These are phyloP conservation scores for Tachina fera DNA, from an alignment of 2,888 invertebrate species.

Conservation along the genomic window DNA sequence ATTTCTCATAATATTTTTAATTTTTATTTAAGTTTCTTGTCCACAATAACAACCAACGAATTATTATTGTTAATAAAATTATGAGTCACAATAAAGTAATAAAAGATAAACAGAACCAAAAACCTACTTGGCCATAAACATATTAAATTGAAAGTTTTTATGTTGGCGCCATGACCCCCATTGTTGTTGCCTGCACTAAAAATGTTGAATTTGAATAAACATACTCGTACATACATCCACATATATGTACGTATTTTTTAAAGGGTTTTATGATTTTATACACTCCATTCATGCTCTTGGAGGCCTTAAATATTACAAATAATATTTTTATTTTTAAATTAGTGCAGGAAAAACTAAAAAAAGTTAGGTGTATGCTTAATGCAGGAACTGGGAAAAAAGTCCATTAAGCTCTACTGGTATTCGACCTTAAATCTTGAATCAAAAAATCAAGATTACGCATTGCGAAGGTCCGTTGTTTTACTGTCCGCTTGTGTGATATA, in stretches of 20 bases:
- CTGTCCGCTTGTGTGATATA: too few species aligned
- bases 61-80: conserved; percentile 69
- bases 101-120: conserved; percentile 53
- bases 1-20: conserved; percentile 56
- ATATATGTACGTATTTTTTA: background rate
- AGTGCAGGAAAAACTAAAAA: background rate
- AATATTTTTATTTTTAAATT: conserved; percentile 4
- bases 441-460: too few species aligned
- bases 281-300: background rate
- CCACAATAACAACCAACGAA: conserved; percentile 32
- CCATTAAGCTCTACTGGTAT: too few species aligned
- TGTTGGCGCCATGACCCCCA: conserved; percentile 71
- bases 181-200: conserved; percentile 59
- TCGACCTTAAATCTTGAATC: too few species aligned
- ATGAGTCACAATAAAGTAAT: conserved; percentile 70
- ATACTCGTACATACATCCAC: background rate
- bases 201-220: conserved; percentile 41
- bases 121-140: background rate
- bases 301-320: background rate
- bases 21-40: conserved; percentile 26
- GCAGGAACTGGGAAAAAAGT: too few species aligned
- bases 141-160: conserved; percentile 57
- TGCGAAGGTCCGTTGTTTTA: too few species aligned
- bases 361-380: background rate
- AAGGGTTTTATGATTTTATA: conserved; percentile 41